Evolutionary conservation across 2,888 invertebrate genomes (phyloP).

Genomic region (Drosophila diplacantha): DNA sequence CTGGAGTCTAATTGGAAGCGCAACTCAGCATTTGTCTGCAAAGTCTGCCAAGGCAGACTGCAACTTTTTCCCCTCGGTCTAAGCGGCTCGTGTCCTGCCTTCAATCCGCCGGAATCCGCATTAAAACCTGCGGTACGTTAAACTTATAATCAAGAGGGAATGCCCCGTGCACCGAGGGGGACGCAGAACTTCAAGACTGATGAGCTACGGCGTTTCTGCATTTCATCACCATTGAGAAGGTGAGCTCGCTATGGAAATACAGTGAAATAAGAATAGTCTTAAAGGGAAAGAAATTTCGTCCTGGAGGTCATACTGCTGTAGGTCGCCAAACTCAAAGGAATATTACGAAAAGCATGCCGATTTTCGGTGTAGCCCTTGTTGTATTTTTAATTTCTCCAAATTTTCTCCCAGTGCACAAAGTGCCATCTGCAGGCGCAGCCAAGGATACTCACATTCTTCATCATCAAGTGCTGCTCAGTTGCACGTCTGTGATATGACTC

Average conservation of each 20-base stretch:
- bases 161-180: conserved; percentile 33
- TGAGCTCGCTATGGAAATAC: conserved; percentile 4
- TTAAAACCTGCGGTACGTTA: conserved; percentile 49
- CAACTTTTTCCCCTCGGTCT: conserved; percentile 19
- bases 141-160: conserved; percentile 50
- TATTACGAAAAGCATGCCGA: too few relatives aligned
- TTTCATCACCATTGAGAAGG: conserved; percentile 31
- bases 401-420: conserved; percentile 17
- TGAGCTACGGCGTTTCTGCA: conserved; percentile 54
- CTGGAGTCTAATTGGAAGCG: conserved; percentile 44
- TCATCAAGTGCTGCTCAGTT: conserved; percentile 52
- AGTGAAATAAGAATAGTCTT: not conserved
- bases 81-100: conserved; percentile 28
- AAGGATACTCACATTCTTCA: conserved; percentile 61
- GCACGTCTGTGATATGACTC: conserved; percentile 53
- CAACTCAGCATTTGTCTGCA: conserved; percentile 38
- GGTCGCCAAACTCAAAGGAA: not conserved
- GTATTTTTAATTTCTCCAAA: not conserved
- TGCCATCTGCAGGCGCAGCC: conserved; percentile 35
- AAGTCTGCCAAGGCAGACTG: conserved; percentile 26
- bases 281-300: not conserved
- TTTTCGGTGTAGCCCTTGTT: not conserved
- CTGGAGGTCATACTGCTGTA: not conserved
- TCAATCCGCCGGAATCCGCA: conserved; percentile 43
- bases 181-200: conserved; percentile 44